Base-by-base conservation (phyloP, 1,140 invertebrate species). In the Aphis gossypii region DNA sequence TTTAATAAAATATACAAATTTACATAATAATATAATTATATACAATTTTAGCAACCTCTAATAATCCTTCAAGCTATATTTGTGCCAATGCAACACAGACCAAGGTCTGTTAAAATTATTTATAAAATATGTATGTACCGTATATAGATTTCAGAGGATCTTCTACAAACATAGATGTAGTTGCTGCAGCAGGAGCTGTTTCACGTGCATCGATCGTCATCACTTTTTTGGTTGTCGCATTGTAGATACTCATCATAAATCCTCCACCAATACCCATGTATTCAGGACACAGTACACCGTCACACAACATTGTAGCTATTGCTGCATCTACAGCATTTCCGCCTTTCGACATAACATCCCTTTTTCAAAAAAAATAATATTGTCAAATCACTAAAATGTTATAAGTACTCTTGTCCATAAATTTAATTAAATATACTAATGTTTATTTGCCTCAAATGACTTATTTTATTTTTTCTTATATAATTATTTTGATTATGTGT, bases 181-280 rank as follows among this genome's bases (percentile, higher is more conserved):
- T 95, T 0, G 97, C 96, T 14, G 94, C 95, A 3, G 84, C 92
- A 4, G 97, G 97, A 0, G 97, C 97, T 0, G 95, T 96, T 96
- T 98, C 97, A 94, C 97, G 95, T 0, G 97, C 97, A 95, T 97
- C 96, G 11, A 98, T 94, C 14, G 95, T 96, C 76, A 95, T 95
- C 46, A 95, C 96, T 94, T 94, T 95, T 7, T 96, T 95, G 51
- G 94, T 96, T 90, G 94, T 95, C 94, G 95, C 95, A 92, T 97
- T 96, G 95, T 98, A 98, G 93, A 98, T 96, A 0, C 97, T 97
- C 96, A 97, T 96, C 18, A 98, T 95, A 95, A 97, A 97, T 60
- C 98, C 98, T 89, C 98, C 98, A 41, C 98, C 98, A 21, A 98
- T 94, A 2, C 98, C 98, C 95, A 97, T 97, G 93, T 97, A 97